phyloP scores from a whole-genome alignment of 1,140 invertebrate genomes.

The Drosophila triauraria region DNA sequence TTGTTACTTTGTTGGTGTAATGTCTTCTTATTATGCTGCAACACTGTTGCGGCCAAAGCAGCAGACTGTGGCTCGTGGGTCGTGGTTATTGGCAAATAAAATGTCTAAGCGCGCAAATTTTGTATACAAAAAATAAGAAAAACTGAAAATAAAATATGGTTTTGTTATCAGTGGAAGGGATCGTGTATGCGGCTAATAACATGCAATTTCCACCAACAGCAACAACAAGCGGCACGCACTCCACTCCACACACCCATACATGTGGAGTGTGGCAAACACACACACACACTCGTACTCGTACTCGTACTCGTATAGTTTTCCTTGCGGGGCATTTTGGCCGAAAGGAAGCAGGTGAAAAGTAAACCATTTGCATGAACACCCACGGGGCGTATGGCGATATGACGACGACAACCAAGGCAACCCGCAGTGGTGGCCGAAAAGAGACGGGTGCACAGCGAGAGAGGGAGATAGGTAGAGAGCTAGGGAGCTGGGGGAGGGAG shows the following conservation, averaged over 20 bases:
- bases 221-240: constrained; percentile 51
- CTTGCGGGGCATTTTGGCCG: constrained; percentile 40
- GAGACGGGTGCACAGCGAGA: constrained; percentile 6
- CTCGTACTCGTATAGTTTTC: constrained; percentile 19
- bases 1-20: constrained; percentile 68
- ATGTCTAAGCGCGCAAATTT: constrained; percentile 78
- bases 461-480: not conserved
- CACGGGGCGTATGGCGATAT: constrained; percentile 51
- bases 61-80: constrained; percentile 33
- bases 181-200: constrained; percentile 81
- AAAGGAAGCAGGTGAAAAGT: constrained; percentile 80
- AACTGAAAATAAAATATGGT: constrained; percentile 74
- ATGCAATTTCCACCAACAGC: constrained; percentile 76
- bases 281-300: constrained; percentile 5
- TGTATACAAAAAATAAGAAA: constrained; percentile 45
- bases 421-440: constrained; percentile 35
- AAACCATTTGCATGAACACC: constrained; percentile 81
- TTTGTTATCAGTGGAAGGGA: constrained; percentile 76
- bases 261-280: constrained; percentile 1
- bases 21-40: constrained; percentile 82
- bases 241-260: constrained; percentile 27
- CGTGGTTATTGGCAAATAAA: constrained; percentile 81
- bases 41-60: constrained; percentile 55
- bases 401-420: constrained; percentile 52
- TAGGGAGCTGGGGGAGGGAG: not conserved